phyloP scores from a whole-genome alignment of 2,113 vertebrate genomes.

The Charadrius vociferus region DNA sequence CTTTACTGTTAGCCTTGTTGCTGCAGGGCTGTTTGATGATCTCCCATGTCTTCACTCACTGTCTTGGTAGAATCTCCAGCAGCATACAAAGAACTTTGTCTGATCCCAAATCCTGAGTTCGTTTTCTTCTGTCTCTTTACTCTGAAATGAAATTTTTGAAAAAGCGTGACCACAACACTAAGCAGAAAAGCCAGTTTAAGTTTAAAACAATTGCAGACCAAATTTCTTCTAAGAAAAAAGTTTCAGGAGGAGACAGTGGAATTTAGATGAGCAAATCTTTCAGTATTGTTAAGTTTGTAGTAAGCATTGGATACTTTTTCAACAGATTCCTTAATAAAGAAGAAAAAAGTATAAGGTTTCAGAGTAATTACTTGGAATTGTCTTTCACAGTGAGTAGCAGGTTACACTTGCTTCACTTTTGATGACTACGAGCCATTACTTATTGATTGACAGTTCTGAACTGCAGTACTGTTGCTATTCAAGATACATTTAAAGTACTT shows the following conservation, averaged over 20 bases:
- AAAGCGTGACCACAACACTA: background rate
- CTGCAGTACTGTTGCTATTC: background rate
- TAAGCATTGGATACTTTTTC: background rate
- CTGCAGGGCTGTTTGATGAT: background rate
- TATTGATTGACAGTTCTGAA: background rate
- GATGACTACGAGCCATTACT: background rate
- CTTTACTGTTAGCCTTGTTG: background rate
- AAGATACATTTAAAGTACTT: background rate
- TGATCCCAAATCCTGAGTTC: conserved; percentile 7
- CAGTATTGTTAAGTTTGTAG: background rate
- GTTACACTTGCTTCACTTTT: background rate
- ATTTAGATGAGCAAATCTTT: background rate
- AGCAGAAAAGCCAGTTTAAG: background rate
- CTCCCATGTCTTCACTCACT: background rate
- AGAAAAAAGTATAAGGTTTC: background rate
- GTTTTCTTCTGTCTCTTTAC: background rate
- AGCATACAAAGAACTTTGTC: background rate
- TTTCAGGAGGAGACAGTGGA: background rate
- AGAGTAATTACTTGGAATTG: background rate
- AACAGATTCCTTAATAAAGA: background rate
- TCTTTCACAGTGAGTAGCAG: background rate
- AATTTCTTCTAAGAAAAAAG: background rate
- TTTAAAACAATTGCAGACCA: background rate
- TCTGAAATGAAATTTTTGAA: background rate
- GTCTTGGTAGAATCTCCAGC: background rate